Conservation (phyloP, 2,113 vertebrate genomes). For the Hymenochirus boettgeri region DNA sequence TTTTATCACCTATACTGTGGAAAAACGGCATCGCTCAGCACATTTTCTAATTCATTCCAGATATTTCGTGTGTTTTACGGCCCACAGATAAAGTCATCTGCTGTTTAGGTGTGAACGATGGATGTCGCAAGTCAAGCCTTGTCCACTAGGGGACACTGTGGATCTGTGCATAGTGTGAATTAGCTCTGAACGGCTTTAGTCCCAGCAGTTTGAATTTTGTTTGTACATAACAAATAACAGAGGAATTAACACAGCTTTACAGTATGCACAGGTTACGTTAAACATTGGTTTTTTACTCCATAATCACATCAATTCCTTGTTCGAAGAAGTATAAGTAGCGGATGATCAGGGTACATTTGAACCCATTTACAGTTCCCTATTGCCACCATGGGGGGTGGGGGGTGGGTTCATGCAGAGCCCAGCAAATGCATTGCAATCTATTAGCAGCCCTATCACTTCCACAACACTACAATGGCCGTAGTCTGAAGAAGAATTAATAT, state of each 20-base stretch:
- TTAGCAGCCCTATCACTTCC: background rate
- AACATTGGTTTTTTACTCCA: background rate
- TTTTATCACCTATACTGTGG: background rate
- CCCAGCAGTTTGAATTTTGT: constrained; percentile 5
- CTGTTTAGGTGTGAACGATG: background rate
- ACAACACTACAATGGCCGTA: too few species aligned
- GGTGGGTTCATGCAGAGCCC: background rate
- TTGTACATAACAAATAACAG: constrained; percentile 25
- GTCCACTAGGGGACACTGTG: constrained; percentile 29
- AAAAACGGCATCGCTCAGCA: constrained; percentile 20
- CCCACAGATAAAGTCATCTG: constrained; percentile 33
- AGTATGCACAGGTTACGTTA: constrained; percentile 2
- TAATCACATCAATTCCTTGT: constrained; percentile 21
- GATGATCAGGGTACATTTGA: background rate
- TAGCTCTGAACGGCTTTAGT: background rate
- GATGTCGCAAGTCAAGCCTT: background rate
- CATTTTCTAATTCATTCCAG: constrained; percentile 5
- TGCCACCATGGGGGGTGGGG: background rate
- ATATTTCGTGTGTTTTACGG: constrained; percentile 23
- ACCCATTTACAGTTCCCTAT: background rate
- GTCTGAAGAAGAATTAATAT: too few species aligned
- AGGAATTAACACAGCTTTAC: constrained; percentile 21
- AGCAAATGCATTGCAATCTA: background rate
- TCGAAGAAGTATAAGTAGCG: background rate
- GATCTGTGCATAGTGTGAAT: background rate